A percentile compares a stretch with the other conserved stretches of the same genome.
These are phyloP conservation scores for Antheraea assamensis DNA, from an alignment of 2,888 invertebrate species.

Conservation along the genomic window DNA sequence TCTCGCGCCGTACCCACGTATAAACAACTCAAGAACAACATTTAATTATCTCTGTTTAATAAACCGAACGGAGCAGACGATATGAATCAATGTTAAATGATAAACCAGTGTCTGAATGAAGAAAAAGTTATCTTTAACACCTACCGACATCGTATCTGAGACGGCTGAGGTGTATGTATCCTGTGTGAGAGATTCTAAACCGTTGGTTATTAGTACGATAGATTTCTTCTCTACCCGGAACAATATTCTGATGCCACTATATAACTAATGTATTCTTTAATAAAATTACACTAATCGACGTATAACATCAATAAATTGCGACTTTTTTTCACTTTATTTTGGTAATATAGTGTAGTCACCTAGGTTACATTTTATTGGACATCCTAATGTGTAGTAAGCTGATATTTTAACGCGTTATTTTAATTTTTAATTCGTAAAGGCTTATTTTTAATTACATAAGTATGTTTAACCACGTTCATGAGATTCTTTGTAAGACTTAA, in stretches of 20 bases:
- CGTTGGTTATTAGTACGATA: neutral
- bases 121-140: slow-evolving; percentile 71
- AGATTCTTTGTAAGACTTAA: too few relatives aligned
- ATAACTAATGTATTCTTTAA: neutral
- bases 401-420: too few relatives aligned
- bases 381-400: too few relatives aligned
- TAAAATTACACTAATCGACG: too few relatives aligned
- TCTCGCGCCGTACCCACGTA: slow-evolving; percentile 51
- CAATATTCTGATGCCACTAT: neutral
- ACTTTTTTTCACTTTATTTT: too few relatives aligned
- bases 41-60: slow-evolving; percentile 81
- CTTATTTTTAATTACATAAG: too few relatives aligned
- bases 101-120: slow-evolving; percentile 51
- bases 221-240: neutral
- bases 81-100: slow-evolving; percentile 60
- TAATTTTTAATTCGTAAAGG: too few relatives aligned
- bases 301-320: too few relatives aligned
- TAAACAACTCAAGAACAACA: slow-evolving; percentile 79
- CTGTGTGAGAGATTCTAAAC: slow-evolving; percentile 15
- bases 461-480: too few relatives aligned
- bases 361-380: too few relatives aligned
- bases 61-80: slow-evolving; percentile 64
- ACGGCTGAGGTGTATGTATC: slow-evolving; percentile 23
- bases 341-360: too few relatives aligned
- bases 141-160: slow-evolving; percentile 49